Evolutionary conservation across 2,888 invertebrate genomes (phyloP).

Genomic region (Diogma glabrata): DNA sequence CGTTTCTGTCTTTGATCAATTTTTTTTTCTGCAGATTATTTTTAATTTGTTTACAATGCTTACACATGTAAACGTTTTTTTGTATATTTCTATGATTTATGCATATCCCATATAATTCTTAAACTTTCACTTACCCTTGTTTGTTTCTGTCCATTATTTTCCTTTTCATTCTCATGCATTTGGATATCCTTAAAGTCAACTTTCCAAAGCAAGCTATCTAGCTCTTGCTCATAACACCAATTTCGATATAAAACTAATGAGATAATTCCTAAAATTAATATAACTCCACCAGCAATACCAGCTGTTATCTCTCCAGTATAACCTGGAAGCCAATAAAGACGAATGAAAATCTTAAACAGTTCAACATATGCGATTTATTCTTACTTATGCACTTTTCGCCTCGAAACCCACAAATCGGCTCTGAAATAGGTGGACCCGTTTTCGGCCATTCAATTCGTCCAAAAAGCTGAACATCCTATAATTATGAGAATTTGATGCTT

Average conservation of each 20-base stretch:
- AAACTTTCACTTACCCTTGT: conserved; percentile 27
- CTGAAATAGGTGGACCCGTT: conserved; percentile 65
- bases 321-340: no score
- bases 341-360: no score
- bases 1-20: not conserved
- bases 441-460: conserved; percentile 67
- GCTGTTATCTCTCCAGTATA: conserved; percentile 74
- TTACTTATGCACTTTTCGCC: conserved; percentile 84
- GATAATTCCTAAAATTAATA: conserved; percentile 58
- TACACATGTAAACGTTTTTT: not conserved
- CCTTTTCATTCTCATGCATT: conserved; percentile 47
- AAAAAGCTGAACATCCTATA: conserved; percentile 62
- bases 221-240: conserved; percentile 88
- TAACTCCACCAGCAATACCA: conserved; percentile 66
- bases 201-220: conserved; percentile 88
- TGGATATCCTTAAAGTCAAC: conserved; percentile 85
- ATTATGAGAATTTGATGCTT: no score
- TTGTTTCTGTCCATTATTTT: conserved; percentile 32
- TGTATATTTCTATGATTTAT: no score
- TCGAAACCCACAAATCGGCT: conserved; percentile 80
- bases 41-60: not conserved
- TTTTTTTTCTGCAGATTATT: not conserved
- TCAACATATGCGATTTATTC: conserved; percentile 35
- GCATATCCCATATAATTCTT: no score
- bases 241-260: conserved; percentile 72